Conservation (phyloP, 23 tunicate species). For the Halocynthia aurantium region DNA sequence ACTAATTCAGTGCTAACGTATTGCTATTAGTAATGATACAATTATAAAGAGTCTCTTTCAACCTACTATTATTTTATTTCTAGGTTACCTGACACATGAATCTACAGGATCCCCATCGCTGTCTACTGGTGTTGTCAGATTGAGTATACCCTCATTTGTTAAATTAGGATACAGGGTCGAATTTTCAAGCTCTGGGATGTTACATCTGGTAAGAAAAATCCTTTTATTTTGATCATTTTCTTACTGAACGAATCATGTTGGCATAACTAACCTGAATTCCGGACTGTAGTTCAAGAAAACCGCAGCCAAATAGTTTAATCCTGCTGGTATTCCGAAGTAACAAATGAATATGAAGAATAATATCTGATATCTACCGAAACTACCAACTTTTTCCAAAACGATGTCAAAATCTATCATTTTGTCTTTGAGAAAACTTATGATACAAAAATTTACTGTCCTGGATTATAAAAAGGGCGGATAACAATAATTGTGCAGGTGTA, state of each 20-base stretch:
- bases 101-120: neutral
- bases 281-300: conserved; percentile 60
- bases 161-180: neutral
- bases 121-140: neutral
- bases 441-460: too few species aligned
- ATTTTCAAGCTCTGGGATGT: neutral
- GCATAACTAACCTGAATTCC: conserved; percentile 45
- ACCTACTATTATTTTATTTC: neutral
- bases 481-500: conserved; percentile 28
- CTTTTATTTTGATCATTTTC: too few species aligned
- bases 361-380: conserved; percentile 46
- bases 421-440: neutral
- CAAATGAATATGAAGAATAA: conserved; percentile 28
- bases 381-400: conserved; percentile 33
- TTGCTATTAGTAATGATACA: too few species aligned
- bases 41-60: too few species aligned
- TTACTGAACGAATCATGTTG: too few species aligned
- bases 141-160: neutral
- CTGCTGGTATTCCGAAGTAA: conserved; percentile 45
- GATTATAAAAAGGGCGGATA: too few species aligned
- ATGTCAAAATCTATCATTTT: conserved; percentile 50
- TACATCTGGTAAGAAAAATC: neutral
- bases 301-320: conserved; percentile 37
- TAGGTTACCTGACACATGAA: neutral
- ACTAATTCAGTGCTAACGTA: too few species aligned